Evolutionary conservation across 2,113 vertebrate species (phyloP).

Genomic region (Loxodonta africana): DNA sequence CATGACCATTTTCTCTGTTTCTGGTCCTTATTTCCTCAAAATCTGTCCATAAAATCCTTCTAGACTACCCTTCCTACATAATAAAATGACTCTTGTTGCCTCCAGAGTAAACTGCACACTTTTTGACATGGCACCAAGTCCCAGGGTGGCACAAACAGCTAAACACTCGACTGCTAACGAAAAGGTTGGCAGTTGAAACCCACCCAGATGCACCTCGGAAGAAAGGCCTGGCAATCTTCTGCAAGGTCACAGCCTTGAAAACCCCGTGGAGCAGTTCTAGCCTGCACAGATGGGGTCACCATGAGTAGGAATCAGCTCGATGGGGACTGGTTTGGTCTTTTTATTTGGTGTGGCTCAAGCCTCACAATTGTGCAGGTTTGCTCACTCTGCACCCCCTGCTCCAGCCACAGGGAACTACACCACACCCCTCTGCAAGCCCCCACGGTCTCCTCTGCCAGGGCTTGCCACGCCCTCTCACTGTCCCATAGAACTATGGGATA

Average conservation of each 20-base stretch:
- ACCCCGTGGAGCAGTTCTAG: neutral
- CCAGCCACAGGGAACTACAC: neutral
- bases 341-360: neutral
- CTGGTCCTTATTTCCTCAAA: neutral
- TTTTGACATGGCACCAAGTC: neutral
- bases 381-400: neutral
- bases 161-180: neutral
- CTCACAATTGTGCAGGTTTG: accelerated
- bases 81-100: neutral
- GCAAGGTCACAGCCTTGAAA: neutral
- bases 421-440: neutral
- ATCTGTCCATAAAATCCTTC: slow-evolving; percentile 39
- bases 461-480: neutral
- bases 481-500: neutral
- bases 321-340: neutral
- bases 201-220: neutral
- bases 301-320: neutral
- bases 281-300: neutral
- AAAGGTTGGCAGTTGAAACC: neutral
- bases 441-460: neutral
- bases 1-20: slow-evolving; percentile 56
- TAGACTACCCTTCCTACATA: neutral
- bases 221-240: neutral
- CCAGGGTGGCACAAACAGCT: neutral
- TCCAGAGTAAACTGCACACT: neutral